These are phyloP conservation scores for Acrocephalus kingi DNA, from an alignment of 2,113 vertebrate genomes.

Conservation along the genomic window DNA sequence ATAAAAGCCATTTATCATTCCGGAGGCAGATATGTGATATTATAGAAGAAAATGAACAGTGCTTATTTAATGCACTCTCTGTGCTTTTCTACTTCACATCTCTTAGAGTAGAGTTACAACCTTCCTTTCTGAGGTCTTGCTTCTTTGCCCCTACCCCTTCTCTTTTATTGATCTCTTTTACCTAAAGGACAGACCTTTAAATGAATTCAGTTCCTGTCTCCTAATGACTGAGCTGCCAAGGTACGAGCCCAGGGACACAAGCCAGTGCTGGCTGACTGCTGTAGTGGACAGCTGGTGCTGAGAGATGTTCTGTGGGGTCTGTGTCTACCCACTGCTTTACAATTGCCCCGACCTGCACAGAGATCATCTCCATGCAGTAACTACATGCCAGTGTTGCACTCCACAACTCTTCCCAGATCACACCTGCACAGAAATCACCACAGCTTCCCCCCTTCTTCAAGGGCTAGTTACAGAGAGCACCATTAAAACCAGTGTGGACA, in stretches of 20 bases:
- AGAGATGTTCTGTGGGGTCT: background rate
- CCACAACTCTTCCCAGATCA: background rate
- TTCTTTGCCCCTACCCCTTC: background rate
- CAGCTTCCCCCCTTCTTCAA: background rate
- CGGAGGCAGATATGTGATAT: background rate
- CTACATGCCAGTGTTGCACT: rapidly evolving
- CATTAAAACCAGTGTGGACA: background rate
- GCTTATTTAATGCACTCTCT: background rate
- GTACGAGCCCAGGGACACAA: background rate
- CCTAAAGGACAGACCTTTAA: background rate
- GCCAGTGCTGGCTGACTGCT: background rate
- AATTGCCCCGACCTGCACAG: background rate
- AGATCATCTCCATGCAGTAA: background rate
- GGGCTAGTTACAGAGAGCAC: background rate
- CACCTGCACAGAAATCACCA: background rate
- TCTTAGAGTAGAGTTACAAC: background rate
- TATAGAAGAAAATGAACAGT: background rate
- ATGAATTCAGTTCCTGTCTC: background rate
- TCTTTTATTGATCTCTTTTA: background rate
- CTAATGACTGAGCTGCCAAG: rapidly evolving
- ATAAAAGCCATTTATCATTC: slow-evolving; percentile 44
- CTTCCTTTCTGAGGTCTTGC: background rate
- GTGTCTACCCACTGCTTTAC: background rate
- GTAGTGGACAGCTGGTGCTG: background rate
- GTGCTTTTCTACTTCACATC: background rate